Percentiles rank a stretch among this genome's conserved stretches.
Evolutionary conservation across 2,888 invertebrate species (phyloP).

Genomic region (Cactoblastis cactorum): DNA sequence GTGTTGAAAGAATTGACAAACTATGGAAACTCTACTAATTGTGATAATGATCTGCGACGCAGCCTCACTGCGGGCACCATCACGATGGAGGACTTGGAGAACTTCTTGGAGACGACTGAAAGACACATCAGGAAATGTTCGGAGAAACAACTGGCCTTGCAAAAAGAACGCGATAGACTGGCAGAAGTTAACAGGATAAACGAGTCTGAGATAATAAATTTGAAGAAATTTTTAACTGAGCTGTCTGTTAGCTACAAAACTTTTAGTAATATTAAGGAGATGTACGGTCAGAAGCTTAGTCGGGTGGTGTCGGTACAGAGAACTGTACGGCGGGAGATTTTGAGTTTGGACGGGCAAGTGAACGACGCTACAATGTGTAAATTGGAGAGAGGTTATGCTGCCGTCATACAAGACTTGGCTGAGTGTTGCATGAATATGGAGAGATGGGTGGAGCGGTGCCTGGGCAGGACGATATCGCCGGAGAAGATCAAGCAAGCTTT

Average conservation of each 20-base stretch:
- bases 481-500: slow-evolving; percentile 67
- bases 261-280: slow-evolving; percentile 56
- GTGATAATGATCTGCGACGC: slow-evolving; percentile 53
- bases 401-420: slow-evolving; percentile 60
- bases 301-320: slow-evolving; percentile 58
- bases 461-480: slow-evolving; percentile 49
- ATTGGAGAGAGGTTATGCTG: slow-evolving; percentile 60
- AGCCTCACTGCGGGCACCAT: slow-evolving; percentile 54
- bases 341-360: slow-evolving; percentile 50
- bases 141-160: slow-evolving; percentile 55
- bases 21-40: slow-evolving; percentile 51
- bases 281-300: slow-evolving; percentile 60
- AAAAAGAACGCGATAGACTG: slow-evolving; percentile 63
- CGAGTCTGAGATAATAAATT: slow-evolving; percentile 62
- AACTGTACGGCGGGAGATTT: slow-evolving; percentile 60
- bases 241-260: slow-evolving; percentile 60
- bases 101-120: slow-evolving; percentile 69
- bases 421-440: slow-evolving; percentile 62
- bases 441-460: slow-evolving; percentile 62
- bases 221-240: slow-evolving; percentile 65
- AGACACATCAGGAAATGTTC: slow-evolving; percentile 58
- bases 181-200: slow-evolving; percentile 61
- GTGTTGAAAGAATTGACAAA: slow-evolving; percentile 67
- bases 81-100: slow-evolving; percentile 69
- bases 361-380: slow-evolving; percentile 49